These are phyloP conservation scores for Elegia similella DNA, from an alignment of 2,888 invertebrate genomes.

Conservation along the genomic window DNA sequence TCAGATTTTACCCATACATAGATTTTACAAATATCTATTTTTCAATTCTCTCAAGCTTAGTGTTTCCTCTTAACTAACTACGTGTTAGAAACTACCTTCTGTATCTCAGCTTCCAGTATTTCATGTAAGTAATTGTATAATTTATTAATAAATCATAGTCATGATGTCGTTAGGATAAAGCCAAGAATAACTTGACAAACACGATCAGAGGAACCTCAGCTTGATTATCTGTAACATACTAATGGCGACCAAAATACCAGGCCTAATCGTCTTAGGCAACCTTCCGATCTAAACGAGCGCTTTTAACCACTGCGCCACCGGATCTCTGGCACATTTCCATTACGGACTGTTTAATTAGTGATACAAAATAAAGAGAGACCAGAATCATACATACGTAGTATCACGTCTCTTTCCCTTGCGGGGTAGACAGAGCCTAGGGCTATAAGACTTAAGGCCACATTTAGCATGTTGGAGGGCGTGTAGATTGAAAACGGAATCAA, in stretches of 20 bases:
- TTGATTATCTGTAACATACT: constrained; percentile 5
- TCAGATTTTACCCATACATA: too few species aligned
- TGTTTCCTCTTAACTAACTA: too few species aligned
- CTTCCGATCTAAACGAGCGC: constrained; percentile 38
- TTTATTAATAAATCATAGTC: background rate
- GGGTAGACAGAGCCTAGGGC: too few species aligned
- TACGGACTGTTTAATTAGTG: constrained; percentile 44
- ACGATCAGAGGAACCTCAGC: background rate
- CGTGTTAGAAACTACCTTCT: too few species aligned
- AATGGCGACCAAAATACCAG: constrained; percentile 17
- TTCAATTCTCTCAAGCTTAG: too few species aligned
- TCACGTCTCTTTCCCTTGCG: too few species aligned
- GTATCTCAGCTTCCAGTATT: too few species aligned
- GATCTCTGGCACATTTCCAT: constrained; percentile 59
- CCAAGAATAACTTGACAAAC: constrained; percentile 5
- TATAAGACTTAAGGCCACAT: too few species aligned
- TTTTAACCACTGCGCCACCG: constrained; percentile 31
- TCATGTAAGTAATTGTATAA: too few species aligned
- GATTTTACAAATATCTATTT: too few species aligned
- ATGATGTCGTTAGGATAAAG: constrained; percentile 9
- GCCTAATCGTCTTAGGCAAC: constrained; percentile 22
- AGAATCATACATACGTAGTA: background rate
- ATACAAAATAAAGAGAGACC: constrained; percentile 7
- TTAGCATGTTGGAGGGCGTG: too few species aligned
- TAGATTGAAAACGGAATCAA: too few species aligned